These are phyloP conservation scores for Eolophus roseicapilla DNA, from an alignment of 2,113 vertebrate genomes.

Conservation along the genomic window DNA sequence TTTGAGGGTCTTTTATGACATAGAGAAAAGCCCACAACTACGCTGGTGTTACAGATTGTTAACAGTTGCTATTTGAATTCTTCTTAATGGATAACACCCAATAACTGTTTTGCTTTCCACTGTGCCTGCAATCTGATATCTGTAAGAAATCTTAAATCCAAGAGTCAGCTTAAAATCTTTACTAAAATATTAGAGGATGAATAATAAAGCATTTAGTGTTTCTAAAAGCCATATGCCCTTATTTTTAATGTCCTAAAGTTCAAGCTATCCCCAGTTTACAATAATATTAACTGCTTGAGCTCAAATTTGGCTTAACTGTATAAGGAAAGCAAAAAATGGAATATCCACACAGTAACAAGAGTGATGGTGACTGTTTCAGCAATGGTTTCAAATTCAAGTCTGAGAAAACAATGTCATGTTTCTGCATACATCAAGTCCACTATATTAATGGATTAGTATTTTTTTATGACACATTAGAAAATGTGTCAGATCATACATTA, in stretches of 20 bases:
- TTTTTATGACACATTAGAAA: neutral
- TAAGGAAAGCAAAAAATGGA: neutral
- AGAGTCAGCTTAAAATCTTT: conserved; percentile 33
- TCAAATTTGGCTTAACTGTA: neutral
- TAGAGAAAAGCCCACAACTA: neutral
- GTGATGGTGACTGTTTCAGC: neutral
- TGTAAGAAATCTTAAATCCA: conserved; percentile 34
- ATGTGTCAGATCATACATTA: neutral
- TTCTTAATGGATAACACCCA: conserved; percentile 60
- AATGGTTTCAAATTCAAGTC: neutral
- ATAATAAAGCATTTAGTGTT: conserved; percentile 47
- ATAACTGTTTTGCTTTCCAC: conserved; percentile 59
- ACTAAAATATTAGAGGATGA: conserved; percentile 27
- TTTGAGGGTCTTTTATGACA: conserved; percentile 50
- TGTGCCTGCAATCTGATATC: neutral
- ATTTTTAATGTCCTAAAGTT: conserved; percentile 39
- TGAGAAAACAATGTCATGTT: neutral
- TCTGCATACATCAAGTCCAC: neutral
- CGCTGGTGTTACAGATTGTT: conserved; percentile 40
- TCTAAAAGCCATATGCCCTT: conserved; percentile 29
- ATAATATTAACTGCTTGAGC: neutral
- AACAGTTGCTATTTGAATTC: conserved; percentile 52
- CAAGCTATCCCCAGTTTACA: conserved; percentile 17
- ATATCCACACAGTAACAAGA: neutral
- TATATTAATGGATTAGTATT: neutral